These are phyloP conservation scores for Drosophila lutescens DNA, from an alignment of 2,888 invertebrate genomes.

Conservation along the genomic window DNA sequence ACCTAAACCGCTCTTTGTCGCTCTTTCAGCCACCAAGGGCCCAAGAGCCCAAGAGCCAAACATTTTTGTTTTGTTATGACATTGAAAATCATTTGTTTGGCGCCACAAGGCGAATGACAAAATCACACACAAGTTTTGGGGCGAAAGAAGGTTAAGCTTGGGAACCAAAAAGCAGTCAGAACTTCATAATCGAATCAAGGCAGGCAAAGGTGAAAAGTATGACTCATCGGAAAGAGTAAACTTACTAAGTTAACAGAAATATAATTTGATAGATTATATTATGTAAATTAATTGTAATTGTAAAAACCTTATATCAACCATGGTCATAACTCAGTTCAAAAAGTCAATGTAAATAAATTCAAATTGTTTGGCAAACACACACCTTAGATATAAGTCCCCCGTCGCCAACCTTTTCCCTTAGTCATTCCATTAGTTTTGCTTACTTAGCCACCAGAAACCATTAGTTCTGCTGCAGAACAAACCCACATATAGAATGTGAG, in stretches of 20 bases:
- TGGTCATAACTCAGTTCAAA: neutral
- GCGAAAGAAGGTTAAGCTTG: constrained; percentile 9
- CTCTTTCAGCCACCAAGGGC: constrained; percentile 64
- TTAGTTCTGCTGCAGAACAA: constrained; percentile 29
- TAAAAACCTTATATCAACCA: neutral
- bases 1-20: constrained; percentile 2
- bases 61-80: constrained; percentile 41
- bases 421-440: constrained; percentile 35
- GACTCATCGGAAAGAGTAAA: neutral
- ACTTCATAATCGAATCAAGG: constrained; percentile 9
- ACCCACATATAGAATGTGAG: constrained; percentile 8
- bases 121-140: constrained; percentile 10
- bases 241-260: neutral
- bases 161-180: constrained; percentile 8
- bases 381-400: constrained; percentile 3
- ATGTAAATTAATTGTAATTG: too few relatives aligned
- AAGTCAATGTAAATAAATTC: constrained; percentile 12
- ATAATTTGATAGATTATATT: neutral
- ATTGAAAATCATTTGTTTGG: constrained; percentile 49
- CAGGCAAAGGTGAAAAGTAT: constrained; percentile 2
- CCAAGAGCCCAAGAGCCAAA: constrained; percentile 44
- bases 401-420: neutral
- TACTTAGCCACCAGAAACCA: constrained; percentile 19
- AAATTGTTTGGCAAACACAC: constrained; percentile 39
- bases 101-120: constrained; percentile 51